phyloP scores from a whole-genome alignment of 2,888 invertebrate genomes.

The Sminthurides aquaticus region DNA sequence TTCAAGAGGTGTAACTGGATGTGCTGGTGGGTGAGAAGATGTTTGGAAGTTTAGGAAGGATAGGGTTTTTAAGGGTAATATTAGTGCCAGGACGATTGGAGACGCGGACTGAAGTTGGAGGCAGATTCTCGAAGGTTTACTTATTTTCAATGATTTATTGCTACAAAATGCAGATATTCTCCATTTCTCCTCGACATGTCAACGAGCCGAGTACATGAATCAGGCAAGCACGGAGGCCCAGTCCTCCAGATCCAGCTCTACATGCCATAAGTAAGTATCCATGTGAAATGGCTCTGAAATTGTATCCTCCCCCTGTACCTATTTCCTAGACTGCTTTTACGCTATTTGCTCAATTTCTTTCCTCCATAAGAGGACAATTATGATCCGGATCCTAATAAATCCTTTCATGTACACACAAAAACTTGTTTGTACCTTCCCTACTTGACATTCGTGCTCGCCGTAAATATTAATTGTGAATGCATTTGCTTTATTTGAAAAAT shows the following conservation, averaged over 20 bases:
- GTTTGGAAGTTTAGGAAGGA: too few relatives aligned
- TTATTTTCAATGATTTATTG: neutral
- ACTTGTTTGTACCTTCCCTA: too few relatives aligned
- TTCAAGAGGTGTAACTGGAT: too few relatives aligned
- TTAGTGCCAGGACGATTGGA: too few relatives aligned
- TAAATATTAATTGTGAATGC: neutral
- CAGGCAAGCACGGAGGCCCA: constrained; percentile 5
- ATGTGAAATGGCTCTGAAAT: neutral
- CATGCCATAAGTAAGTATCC: neutral
- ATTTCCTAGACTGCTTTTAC: neutral
- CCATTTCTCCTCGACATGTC: neutral
- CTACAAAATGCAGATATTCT: constrained; percentile 6
- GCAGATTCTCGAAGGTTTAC: neutral
- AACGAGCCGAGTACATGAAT: neutral
- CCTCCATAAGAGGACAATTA: neutral
- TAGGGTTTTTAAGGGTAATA: too few relatives aligned
- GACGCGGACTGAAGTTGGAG: too few relatives aligned
- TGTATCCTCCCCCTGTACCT: too few relatives aligned
- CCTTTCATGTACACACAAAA: neutral
- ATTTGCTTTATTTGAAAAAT: neutral
- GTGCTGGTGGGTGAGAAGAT: too few relatives aligned
- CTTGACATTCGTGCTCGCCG: too few relatives aligned
- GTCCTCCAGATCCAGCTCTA: neutral
- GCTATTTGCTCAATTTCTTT: neutral
- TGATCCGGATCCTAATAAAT: neutral